Evolutionary conservation across 2,797 vertebrate genomes (phyloP), one percentile per base, ranked within the genome.

Genomic region (Astyanax mexicanus): DNA sequence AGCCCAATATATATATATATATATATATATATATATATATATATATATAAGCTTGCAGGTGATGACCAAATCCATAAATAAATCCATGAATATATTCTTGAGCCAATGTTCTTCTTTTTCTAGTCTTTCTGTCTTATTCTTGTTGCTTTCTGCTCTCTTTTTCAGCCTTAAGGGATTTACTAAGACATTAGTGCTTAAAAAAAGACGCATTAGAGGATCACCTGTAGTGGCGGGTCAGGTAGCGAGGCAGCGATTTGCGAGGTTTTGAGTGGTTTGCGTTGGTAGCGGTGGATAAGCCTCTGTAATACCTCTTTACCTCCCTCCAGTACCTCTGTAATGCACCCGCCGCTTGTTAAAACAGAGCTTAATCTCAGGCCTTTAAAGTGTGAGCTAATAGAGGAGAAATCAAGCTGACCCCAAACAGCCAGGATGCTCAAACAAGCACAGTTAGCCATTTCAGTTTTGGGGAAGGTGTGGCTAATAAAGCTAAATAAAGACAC

Each of bases 221-320:
- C 58, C 73, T 65, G 35, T 57, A 58, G 80, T 52, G 17, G 58
- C 47, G 76, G 72, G 76, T 81, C 62, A 78, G 40, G 35, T 72
- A 29, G 69, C 27, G 29, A 45, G 68, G 35, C 72, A 29, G 69
- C 27, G 29, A 45, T 68, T 49, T 42, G 54, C 8, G 15, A 71
- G 47, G 61, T 70, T 71, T 51, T 11, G 60, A 55, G 61, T 25
- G 21, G 60, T 37, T 44, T 11, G 23, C 52, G 23, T 68, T 75
- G 69, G 51, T 68, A 72, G 68, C 55, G 32, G 27, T 12, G 73
- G 57, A 80, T 78, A 81, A 69, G 74, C 66, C 32, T 29, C 44
- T 69, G 47, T 60, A 69, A 77, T 76, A 57, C 52, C 69, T 40
- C 37, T 58, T n/a, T 8, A 51, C 49, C 44, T 71, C 40, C n/a